Base-by-base conservation (phyloP, 2,888 invertebrate species). In the Allolobophora icterica region DNA sequence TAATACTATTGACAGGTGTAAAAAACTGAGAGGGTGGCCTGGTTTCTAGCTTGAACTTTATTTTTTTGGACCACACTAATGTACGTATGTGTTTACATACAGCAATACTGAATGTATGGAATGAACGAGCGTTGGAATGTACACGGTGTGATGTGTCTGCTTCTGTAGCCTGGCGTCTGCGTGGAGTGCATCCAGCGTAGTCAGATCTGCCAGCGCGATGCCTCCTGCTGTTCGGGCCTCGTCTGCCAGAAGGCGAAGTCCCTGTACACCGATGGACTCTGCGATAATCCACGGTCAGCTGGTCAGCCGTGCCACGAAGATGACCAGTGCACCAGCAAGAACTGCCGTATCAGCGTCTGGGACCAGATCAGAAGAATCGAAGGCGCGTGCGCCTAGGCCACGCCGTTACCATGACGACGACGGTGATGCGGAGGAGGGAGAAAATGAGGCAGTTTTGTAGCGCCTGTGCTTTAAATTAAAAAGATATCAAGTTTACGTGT, bases 161-260 rank as follows among this genome's bases (percentile, higher is more conserved):
- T 84, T 30, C 40, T 34, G 0, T 35, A 92, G 92, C 13, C 38
- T 52, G 92, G 92, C 24, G 11, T 34, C 3, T 92, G 92, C 83
- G 91, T 92, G 11, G 38, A 52, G 15, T 92, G 92, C 84, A 89
- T 91, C 19, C 13, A 35, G 38, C 89, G 45, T 11, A 38, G 34
- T 2, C 92, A 91, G 89, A 90, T 42, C 3, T 92, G 92, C 42
- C 91, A 92, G 71, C 40, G 89, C 15, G 87, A 92, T 52, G 35
- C 30, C 0, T 91, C 91, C 40, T 92, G 92, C 84, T 92, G 92
- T 52, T 19, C 33, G 17, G 35, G 40, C 21, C 71, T 91, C 15
- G 92, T 91, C 35, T 92, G 92, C 84, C 91, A 92, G 89, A 91
- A 91, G 90, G 90, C 13, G 15, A 45, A 42, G 45, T 8, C 38